phyloP scores from a whole-genome alignment of 2,888 invertebrate genomes.

The Eledone cirrhosa region DNA sequence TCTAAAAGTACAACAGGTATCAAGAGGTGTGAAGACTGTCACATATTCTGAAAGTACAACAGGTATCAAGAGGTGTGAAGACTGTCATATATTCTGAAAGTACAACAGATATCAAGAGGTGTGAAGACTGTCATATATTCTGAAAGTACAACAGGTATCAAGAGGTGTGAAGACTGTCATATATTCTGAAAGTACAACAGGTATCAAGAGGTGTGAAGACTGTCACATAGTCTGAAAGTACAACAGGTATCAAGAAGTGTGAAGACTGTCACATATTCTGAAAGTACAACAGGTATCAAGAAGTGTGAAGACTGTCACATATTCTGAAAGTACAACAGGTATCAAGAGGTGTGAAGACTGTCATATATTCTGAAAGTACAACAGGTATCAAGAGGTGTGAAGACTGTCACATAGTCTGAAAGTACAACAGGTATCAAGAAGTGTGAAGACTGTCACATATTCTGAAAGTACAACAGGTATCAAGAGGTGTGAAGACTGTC shows the following conservation, averaged over 20 bases:
- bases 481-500: conserved; percentile 81
- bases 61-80: conserved; percentile 73
- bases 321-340: conserved; percentile 66
- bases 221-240: conserved; percentile 77
- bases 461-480: conserved; percentile 38
- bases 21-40: conserved; percentile 81
- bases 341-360: conserved; percentile 76
- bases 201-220: conserved; percentile 74
- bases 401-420: conserved; percentile 81
- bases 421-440: not conserved
- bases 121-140: conserved; percentile 83
- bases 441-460: conserved; percentile 86
- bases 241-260: not conserved
- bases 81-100: conserved; percentile 78
- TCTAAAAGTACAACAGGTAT: conserved; percentile 38
- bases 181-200: conserved; percentile 67
- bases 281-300: not conserved
- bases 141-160: conserved; percentile 29
- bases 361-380: conserved; percentile 75
- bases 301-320: conserved; percentile 82
- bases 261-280: conserved; percentile 82
- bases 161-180: conserved; percentile 84
- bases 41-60: conserved; percentile 70
- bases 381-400: conserved; percentile 70
- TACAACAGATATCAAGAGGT: conserved; percentile 76